Evolutionary conservation across 2,113 vertebrate species (phyloP), one percentile per base, ranked within the genome.

Genomic region (Cottus gobio): DNA sequence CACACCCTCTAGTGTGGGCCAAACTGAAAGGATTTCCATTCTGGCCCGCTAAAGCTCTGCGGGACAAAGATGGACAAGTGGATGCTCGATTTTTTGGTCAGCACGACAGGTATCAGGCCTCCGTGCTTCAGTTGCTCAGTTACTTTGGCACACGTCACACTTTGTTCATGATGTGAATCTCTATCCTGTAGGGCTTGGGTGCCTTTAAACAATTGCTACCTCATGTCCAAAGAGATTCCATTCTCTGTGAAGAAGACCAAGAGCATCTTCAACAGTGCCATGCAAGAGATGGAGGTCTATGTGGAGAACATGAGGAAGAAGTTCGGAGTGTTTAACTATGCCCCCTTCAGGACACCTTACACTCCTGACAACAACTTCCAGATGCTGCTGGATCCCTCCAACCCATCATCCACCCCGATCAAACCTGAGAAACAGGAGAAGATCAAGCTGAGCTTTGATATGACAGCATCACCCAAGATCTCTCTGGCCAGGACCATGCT

Each of bases 171-270:
- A 62, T 70, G 3, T 85, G 31, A 22, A 1, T 79, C 20, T 77
- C 93, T 80, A 86, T 88, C 52, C 44, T 83, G 8, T 89, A 99
- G 98, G 93, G 98, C 98, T 79, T 99, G 98, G 98, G 97, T 99
- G 93, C 98, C 98, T 89, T 96, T 99, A 92, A 99, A 98, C 95
- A 99, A 99, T 90, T 99, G 98, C 96, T 99, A 99, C 96, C 98
- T 99, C 96, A 99, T 99, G 97, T 99, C 98, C 88, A 99, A 99
- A 96, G 98, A 99, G 95, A 99, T 99, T 82, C 98, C 98, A 77
- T 99, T 99, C 95, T 99, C 98, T 91, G 98, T 99, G 90, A 99
- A 99, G 95, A 99, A 99, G 96, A 99, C 97, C 67, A 99, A 99
- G 94, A 98, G 98, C 95, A 99, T 99, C 93, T 99, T 99, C 92